Conservation (phyloP, 2,888 invertebrate species). For the Neelides folsomi region DNA sequence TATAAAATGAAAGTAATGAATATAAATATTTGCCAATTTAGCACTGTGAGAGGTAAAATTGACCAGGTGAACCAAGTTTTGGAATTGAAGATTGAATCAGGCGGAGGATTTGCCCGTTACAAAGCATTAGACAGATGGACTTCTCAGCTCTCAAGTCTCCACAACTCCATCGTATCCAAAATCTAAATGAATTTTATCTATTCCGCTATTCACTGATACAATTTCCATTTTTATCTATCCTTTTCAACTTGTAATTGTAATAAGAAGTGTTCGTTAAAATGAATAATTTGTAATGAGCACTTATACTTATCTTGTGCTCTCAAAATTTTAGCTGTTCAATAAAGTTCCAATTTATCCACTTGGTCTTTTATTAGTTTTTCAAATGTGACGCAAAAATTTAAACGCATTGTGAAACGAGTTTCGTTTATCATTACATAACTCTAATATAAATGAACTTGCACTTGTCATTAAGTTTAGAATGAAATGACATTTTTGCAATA, state of each 20-base stretch:
- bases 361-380: too few species aligned
- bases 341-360: too few species aligned
- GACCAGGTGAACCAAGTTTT: constrained; percentile 85
- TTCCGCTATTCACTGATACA: background rate
- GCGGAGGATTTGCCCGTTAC: constrained; percentile 61
- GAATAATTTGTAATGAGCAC: background rate
- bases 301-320: background rate
- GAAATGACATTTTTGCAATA: too few species aligned
- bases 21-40: constrained; percentile 27
- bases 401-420: too few species aligned
- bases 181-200: constrained; percentile 41
- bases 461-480: too few species aligned
- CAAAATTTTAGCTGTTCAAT: too few species aligned
- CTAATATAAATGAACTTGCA: too few species aligned
- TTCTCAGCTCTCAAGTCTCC: constrained; percentile 71
- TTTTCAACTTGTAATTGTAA: too few species aligned
- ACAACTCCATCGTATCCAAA: constrained; percentile 82
- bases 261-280: background rate
- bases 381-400: too few species aligned
- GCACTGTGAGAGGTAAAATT: constrained; percentile 44
- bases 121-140: constrained; percentile 93
- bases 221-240: background rate
- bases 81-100: constrained; percentile 65
- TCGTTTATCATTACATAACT: too few species aligned
- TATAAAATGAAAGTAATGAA: background rate